Percentiles rank a stretch among this genome's conserved stretches.
phyloP scores from a whole-genome alignment of 2,113 vertebrate genomes.

The Eonycteris spelaea region DNA sequence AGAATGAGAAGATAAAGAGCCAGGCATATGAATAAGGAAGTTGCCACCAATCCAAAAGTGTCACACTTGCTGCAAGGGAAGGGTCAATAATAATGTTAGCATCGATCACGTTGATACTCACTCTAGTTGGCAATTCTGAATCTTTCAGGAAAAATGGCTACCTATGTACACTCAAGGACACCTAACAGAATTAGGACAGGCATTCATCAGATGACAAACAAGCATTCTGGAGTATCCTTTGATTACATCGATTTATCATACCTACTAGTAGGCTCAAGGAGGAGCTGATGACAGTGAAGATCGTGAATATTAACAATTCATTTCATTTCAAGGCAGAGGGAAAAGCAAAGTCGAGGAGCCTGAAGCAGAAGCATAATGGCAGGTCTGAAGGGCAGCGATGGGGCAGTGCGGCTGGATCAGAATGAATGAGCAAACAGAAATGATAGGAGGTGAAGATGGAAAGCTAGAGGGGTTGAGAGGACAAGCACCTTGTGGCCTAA shows the following conservation, averaged over 20 bases:
- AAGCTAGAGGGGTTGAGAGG: not conserved
- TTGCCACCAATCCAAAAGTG: not conserved
- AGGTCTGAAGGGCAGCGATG: not conserved
- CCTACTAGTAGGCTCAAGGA: not conserved
- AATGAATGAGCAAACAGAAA: not conserved
- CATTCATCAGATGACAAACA: not conserved
- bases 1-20: not conserved
- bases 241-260: accelerated
- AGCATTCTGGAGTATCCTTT: not conserved
- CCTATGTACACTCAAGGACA: not conserved
- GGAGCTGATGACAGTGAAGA: not conserved
- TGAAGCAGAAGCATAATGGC: not conserved
- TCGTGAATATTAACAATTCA: not conserved
- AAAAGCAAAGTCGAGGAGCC: not conserved
- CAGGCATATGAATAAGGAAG: not conserved
- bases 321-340: not conserved
- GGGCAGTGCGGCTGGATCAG: not conserved
- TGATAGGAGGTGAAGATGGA: accelerated
- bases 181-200: not conserved
- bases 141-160: not conserved
- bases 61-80: not conserved
- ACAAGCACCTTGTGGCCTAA: not conserved
- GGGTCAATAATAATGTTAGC: not conserved
- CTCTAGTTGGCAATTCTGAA: not conserved
- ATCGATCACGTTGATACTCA: not conserved